These are phyloP conservation scores for Ambastaia sidthimunki DNA, from an alignment of 2,797 vertebrate genomes.

Conservation along the genomic window DNA sequence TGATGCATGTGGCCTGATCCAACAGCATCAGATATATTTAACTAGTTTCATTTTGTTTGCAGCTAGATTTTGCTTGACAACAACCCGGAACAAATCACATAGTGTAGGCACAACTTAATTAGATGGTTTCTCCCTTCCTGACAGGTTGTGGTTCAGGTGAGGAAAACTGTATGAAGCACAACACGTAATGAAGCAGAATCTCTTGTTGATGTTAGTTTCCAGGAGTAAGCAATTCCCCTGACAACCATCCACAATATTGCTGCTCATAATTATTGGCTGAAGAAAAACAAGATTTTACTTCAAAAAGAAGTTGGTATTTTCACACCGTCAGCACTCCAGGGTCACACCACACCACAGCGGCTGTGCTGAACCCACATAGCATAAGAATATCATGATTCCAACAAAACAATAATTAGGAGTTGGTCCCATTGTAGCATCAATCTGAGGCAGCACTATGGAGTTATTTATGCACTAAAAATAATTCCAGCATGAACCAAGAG, in stretches of 20 bases:
- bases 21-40: no score
- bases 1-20: no score
- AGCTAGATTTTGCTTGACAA: constrained; percentile 15
- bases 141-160: constrained; percentile 33
- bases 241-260: constrained; percentile 19
- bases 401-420: constrained; percentile 32
- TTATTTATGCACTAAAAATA: constrained; percentile 58
- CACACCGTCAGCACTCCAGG: constrained; percentile 18
- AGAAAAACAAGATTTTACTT: constrained; percentile 8
- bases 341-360: neutral
- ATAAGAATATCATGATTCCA: neutral
- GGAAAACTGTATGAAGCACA: constrained; percentile 24
- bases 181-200: constrained; percentile 25
- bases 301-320: constrained; percentile 5
- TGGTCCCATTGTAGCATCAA: neutral
- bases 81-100: constrained; percentile 30
- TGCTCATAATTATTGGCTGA: constrained; percentile 37
- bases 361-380: constrained; percentile 2
- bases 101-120: constrained; percentile 18
- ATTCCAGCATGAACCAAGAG: constrained; percentile 33
- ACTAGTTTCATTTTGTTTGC: constrained; percentile 26
- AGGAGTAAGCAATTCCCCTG: constrained; percentile 26
- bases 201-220: constrained; percentile 16
- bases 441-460: neutral
- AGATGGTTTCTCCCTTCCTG: constrained; percentile 13